Evolutionary conservation across 2,888 invertebrate species (phyloP).

Genomic region (Sarcophaga subvicina): DNA sequence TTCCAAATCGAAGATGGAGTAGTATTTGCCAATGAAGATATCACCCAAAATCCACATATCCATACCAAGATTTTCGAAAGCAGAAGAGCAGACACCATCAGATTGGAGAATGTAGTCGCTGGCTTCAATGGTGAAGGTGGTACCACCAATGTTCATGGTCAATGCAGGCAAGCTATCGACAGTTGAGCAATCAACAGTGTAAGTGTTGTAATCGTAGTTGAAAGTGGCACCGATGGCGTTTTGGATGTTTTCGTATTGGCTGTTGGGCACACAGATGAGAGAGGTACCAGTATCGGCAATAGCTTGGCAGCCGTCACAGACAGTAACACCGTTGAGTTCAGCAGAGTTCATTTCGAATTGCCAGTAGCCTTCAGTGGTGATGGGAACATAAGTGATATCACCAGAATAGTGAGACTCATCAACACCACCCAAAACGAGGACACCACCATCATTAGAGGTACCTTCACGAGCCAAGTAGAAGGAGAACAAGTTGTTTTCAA

Average conservation of each 20-base stretch:
- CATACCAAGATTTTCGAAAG: constrained; percentile 89
- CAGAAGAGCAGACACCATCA: constrained; percentile 89
- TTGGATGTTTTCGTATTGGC: constrained; percentile 89
- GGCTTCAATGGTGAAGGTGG: constrained; percentile 88
- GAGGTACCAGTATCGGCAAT: constrained; percentile 98
- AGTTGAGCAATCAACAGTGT: constrained; percentile 88
- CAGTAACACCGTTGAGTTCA: constrained; percentile 82
- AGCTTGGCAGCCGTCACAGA: constrained; percentile 91
- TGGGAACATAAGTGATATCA: constrained; percentile 86
- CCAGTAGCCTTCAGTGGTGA: constrained; percentile 95
- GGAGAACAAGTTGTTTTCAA: constrained; percentile 88
- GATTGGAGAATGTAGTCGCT: constrained; percentile 88
- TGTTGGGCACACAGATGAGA: constrained; percentile 93
- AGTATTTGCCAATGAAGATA: constrained; percentile 96
- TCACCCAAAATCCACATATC: constrained; percentile 97
- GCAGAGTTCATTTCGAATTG: constrained; percentile 93
- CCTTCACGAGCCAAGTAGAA: constrained; percentile 94
- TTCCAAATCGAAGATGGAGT: constrained; percentile 95
- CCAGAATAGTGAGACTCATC: constrained; percentile 92
- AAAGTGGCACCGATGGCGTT: constrained; percentile 88
- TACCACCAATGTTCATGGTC: constrained; percentile 88
- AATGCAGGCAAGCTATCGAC: constrained; percentile 90
- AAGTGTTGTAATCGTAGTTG: constrained; percentile 52
- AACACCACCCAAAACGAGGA: constrained; percentile 95
- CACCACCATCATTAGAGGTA: constrained; percentile 87